Base-by-base conservation (phyloP, 2,888 invertebrate genomes). In the Mythimna pallens region DNA sequence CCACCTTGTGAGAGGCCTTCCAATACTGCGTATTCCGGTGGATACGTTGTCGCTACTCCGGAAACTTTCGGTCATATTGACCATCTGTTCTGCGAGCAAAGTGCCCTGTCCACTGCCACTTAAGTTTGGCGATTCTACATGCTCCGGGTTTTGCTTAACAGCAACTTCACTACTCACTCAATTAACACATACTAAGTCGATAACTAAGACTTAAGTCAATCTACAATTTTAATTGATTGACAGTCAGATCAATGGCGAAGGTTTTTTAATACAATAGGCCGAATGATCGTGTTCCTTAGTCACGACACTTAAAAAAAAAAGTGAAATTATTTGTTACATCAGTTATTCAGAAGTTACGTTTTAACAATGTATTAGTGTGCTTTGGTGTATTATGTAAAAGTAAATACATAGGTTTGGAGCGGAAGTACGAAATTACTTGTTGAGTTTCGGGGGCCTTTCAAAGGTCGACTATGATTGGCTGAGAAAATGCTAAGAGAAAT, bases 291-390 rank as follows among this genome's bases (percentile, higher is more conserved):
- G 82, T 66, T 0, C 20, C 36, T 30, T 7, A 71, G 80, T 87
- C 88, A 88, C 87, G 87, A 87, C 65, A 64, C 1, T 20, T 17
- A 17, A 70, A 61, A 69, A 59, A n/a, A 86, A 84, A 87, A 87
- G 88, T 88, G 87, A 88, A 88, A 88, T 78, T 77, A 47, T 47
- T 58, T 63, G n/a, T 85, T 85, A 36, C 84, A 62, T 85, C 66
- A 47, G 47, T 17, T 47, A 17, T 47, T 47, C 47, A 80, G 9
- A 30, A 61, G 17, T 67, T 54, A 50, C 30, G 40, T 65, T 76
- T 71, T 66, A 62, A 62, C 67, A 76, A 22, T 52, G 25, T 47
- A 62, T 74, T 72, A 65, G 34, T 67, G 43, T 43, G 55, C 69
- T 58, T 64, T 10, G 43, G 52, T 50, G n/a, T 43, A 58, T 84